phyloP scores from a whole-genome alignment of 2,888 invertebrate genomes.

The Hanleya hanleyi region DNA sequence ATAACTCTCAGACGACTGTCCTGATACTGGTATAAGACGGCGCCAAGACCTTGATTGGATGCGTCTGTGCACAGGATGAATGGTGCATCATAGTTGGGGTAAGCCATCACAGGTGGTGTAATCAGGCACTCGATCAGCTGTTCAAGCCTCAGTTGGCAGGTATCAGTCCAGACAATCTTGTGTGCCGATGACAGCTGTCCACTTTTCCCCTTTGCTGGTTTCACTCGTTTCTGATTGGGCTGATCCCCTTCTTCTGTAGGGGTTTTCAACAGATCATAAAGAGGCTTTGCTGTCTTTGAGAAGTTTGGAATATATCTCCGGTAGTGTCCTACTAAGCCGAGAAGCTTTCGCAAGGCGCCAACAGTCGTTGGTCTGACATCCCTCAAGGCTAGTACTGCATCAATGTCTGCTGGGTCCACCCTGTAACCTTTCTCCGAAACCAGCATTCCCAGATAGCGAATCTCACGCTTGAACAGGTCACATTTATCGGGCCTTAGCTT shows the following conservation, averaged over 20 bases:
- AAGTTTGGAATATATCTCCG: background rate
- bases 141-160: slow-evolving; percentile 20
- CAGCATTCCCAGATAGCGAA: background rate
- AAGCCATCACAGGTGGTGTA: slow-evolving; percentile 27
- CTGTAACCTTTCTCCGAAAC: background rate
- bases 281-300: background rate
- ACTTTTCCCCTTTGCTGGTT: slow-evolving; percentile 17
- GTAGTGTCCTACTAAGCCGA: background rate
- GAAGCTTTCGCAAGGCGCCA: background rate
- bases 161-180: background rate
- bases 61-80: slow-evolving; percentile 32
- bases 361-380: background rate
- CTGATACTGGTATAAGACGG: slow-evolving; percentile 33
- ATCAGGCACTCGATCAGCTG: slow-evolving; percentile 6
- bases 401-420: background rate
- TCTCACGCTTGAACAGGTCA: background rate
- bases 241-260: background rate
- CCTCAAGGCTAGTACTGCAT: background rate
- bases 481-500: background rate
- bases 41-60: slow-evolving; percentile 22
- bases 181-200: background rate
- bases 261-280: background rate
- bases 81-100: slow-evolving; percentile 21
- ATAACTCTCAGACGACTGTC: slow-evolving; percentile 18
- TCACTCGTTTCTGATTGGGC: too few species aligned